Base-by-base conservation (phyloP, 2,113 vertebrate genomes). In the Rhagologus leucostigma region DNA sequence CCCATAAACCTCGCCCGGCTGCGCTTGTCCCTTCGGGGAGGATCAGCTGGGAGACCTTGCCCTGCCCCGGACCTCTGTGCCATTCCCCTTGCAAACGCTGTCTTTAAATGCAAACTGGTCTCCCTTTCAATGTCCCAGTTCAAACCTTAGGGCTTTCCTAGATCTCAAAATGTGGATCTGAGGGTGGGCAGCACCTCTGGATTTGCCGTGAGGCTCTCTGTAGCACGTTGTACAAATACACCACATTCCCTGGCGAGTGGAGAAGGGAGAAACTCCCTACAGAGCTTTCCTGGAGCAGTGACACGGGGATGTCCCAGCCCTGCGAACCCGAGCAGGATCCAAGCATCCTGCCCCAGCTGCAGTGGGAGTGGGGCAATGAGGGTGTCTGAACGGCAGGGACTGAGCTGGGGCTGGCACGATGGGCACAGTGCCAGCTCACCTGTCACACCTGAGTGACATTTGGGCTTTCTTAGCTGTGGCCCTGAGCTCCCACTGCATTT, bases 1-100 rank as follows among this genome's bases (percentile, higher is more conserved):
- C 68, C 8, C 11, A 3, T 1, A 8, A 21, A 46, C 2, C 60
- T 39, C 0, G 0, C 10, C 63, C 1, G 0, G 9, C 44, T 13
- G 65, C 27, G 9, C 37, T n/a, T 10, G 19, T 46, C 24, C 0
- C 0, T 4, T 29, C 12, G n/a, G 30, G 17, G 18, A 26, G 16
- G n/a, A 11, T 69, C 37, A 3, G 1, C 23, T 3, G 46, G 57
- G 67, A 64, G 20, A 33, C 3, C 7, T 8, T 18, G 16, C 16
- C 7, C 5, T 16, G 77, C 37, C 59, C 3, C 3, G 53, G 15
- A 47, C 10, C 56, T 18, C 30, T 57, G 37, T 49, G 78, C 37
- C 29, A 16, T 50, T 33, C 10, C 23, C 33, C 24, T 13, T 19
- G 22, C 24, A 52, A 79, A 87, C 59, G 7, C 10, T 23, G 3